phyloP scores from a whole-genome alignment of 1,140 invertebrate genomes.

The Laupala kohalensis region DNA sequence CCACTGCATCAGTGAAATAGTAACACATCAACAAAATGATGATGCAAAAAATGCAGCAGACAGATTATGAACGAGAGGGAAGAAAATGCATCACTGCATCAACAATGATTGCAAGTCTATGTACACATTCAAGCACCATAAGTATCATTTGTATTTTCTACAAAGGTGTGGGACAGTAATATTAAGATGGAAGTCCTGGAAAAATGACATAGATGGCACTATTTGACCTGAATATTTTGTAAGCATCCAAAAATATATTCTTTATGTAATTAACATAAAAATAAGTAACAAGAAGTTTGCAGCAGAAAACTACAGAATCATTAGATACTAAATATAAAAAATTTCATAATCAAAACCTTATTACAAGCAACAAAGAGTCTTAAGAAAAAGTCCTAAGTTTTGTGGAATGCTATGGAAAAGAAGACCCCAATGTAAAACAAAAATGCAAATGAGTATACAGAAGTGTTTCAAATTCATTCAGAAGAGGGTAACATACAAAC shows the following conservation, averaged over 20 bases:
- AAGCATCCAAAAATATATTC: not conserved
- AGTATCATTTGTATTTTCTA: not conserved
- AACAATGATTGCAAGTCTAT: not conserved
- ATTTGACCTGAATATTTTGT: not conserved
- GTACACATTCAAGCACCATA: slow-evolving; percentile 6
- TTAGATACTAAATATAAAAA: not conserved
- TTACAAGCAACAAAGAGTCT: not conserved
- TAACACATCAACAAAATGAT: not conserved
- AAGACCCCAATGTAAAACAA: not conserved
- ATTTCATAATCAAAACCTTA: not conserved
- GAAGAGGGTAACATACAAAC: not conserved
- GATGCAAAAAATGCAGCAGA: not conserved
- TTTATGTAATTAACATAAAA: not conserved
- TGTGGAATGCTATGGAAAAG: not conserved
- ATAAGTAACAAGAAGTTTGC: not conserved
- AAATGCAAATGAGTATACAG: not conserved
- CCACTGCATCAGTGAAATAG: not conserved
- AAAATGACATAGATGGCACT: slow-evolving; percentile 5
- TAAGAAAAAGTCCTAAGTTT: not conserved
- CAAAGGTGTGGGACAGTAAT: slow-evolving; percentile 1
- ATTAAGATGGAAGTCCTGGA: slow-evolving; percentile 3
- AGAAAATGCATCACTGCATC: not conserved
- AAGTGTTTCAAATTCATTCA: not conserved
- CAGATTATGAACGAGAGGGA: not conserved
- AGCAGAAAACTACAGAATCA: not conserved